Evolutionary conservation across 2,113 vertebrate genomes (phyloP).

Genomic region (Stegastes partitus): DNA sequence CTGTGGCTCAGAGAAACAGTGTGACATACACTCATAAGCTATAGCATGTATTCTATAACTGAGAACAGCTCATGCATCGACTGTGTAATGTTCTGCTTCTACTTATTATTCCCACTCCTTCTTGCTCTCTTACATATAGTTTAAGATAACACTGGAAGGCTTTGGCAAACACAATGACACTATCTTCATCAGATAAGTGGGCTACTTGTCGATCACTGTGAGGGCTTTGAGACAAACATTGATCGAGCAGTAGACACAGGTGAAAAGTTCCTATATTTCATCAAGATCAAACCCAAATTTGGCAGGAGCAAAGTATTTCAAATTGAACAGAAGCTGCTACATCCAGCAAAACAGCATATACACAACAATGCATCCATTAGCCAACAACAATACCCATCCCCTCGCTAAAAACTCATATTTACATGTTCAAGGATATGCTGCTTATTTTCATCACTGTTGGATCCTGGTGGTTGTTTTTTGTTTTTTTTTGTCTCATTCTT

Average conservation of each 20-base stretch:
- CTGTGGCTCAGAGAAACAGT: not conserved
- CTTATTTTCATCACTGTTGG: not conserved
- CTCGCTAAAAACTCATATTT: not conserved
- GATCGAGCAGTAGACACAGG: not conserved
- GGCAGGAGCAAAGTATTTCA: slow-evolving; percentile 6
- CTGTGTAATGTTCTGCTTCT: not conserved
- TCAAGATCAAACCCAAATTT: slow-evolving; percentile 8
- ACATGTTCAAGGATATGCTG: not conserved
- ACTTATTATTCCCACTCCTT: not conserved
- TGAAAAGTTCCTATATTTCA: slow-evolving; percentile 13
- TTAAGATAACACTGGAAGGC: not conserved
- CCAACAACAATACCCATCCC: not conserved
- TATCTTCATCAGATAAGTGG: not conserved
- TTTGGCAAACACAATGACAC: not conserved
- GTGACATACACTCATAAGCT: not conserved
- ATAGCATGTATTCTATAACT: not conserved
- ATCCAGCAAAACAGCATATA: slow-evolving; percentile 2
- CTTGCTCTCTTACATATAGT: not conserved
- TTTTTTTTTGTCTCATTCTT: not conserved
- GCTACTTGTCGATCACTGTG: not conserved
- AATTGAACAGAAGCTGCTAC: slow-evolving; percentile 8
- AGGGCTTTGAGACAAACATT: not conserved
- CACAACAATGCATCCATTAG: not conserved
- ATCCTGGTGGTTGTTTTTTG: not conserved
- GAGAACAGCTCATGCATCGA: not conserved